Evolutionary conservation across 2,888 invertebrate species (phyloP), one percentile per base, ranked within the genome.

Genomic region (Lymantria dispar): DNA sequence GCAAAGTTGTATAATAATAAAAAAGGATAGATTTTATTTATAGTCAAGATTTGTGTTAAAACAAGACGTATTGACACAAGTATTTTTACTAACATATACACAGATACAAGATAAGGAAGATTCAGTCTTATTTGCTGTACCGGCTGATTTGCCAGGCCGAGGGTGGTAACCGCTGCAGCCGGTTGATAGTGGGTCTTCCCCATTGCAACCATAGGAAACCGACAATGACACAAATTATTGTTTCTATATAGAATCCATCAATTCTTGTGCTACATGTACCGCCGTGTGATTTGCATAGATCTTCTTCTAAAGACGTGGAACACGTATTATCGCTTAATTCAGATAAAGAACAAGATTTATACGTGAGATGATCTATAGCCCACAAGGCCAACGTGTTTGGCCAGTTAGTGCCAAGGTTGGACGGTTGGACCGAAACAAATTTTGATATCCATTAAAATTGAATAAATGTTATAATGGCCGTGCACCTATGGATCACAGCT

Each of bases 351-450:
- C 98, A 98, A 38, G 87, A 86, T 72, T 95, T 96, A 85, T 94
- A 95, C 0, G 98, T 98, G 7, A 98, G 84, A 9, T 95, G 94
- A 86, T 99, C 98, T 3, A 99, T 98, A 53, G 97, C 92, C 95
- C 97, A 98, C 5, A 99, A 92, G 0, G 98, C 95, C 3, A 98
- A 90, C 0, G 98, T 98, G 53, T 95, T 94, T 0, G 99, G 99
- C 99, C 99, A 99, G 78, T 98, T 99, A 7, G 98, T 98, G n/a
- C 99, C 99, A 52, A 99, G 93, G 92, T 99, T 99, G 44, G 96
- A 94, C 15, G n/a, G n/a, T n/a, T n/a, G n/a, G n/a, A n/a, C n/a
- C n/a, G n/a, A n/a, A n/a, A n/a, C n/a, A n/a, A n/a, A n/a, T n/a
- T 3, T 22, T 22, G 22, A 5, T 22, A 22, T 22, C 5, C 5